Evolutionary conservation across 2,888 invertebrate genomes (phyloP), one percentile per base, ranked within the genome.

Genomic region (Alitta virens): DNA sequence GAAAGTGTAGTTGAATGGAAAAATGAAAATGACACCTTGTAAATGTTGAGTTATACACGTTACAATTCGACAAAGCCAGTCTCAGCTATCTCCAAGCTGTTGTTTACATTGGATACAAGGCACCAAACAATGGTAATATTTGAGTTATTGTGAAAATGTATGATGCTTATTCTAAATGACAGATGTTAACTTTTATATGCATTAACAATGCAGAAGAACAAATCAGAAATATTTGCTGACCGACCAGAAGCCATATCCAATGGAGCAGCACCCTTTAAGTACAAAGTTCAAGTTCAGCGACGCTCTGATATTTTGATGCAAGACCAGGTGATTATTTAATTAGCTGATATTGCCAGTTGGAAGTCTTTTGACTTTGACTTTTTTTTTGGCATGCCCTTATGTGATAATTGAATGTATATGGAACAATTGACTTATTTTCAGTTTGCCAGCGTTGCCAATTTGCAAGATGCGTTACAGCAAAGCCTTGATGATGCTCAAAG

Each of bases 291-390:
- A 46, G 74, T 78, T 5, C 76, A 77, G 58, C 77, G 78, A 57
- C 66, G 78, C 3, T 79, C 78, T 55, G 78, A 79, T 56, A 71
- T 77, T 54, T 71, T 78, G 5, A 72, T 79, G 71, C 71, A 75
- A 58, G 77, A 79, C 65, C 79, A 79, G 72, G 79, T 79, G 3
- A 16, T 14, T 26, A 26, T 18, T 9, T 55, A 12, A 55, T 55
- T 33, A 21, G n/a, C n/a, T n/a, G n/a, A 33, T 12, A 33, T 33
- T 33, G 50, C 50, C 24, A 21, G 12, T 21, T 7, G 33, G 33
- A 7, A 33, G 5, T 33, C 7, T 33, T 7, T 5, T 33, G 5
- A 33, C 33, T 33, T 33, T 33, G 33, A n/a, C n/a, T n/a, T 40
- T 40, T 12, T 12, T 12, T 40, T 40, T 40, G 12, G 16, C 16